A percentile compares a stretch with the other conserved stretches of the same genome.
These are phyloP conservation scores for Intellagama lesueurii DNA, from an alignment of 2,797 vertebrate genomes.

Conservation along the genomic window DNA sequence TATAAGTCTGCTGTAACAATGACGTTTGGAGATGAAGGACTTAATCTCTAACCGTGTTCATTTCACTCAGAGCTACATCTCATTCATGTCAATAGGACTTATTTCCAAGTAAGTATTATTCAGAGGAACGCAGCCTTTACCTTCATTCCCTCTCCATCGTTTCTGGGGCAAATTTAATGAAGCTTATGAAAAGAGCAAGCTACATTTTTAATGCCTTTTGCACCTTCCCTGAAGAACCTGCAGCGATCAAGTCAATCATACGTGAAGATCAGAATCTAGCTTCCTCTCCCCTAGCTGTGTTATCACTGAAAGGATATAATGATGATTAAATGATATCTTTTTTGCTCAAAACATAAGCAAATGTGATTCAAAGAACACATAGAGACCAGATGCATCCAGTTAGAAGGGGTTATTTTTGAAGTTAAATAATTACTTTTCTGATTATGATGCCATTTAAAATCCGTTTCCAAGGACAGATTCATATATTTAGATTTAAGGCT, in stretches of 20 bases:
- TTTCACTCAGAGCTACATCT: background rate
- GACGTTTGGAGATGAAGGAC: background rate
- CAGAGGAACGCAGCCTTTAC: constrained; percentile 13
- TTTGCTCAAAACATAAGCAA: constrained; percentile 55
- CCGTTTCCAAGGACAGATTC: constrained; percentile 43
- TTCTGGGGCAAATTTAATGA: background rate
- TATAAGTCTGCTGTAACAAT: background rate
- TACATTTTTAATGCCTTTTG: constrained; percentile 27
- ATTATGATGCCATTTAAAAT: constrained; percentile 62
- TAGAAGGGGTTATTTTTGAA: constrained; percentile 57
- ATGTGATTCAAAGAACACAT: constrained; percentile 52
- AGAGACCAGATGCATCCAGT: constrained; percentile 55
- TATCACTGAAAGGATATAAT: constrained; percentile 24
- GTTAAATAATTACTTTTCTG: constrained; percentile 63
- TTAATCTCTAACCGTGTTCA: background rate
- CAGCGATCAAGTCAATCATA: constrained; percentile 33
- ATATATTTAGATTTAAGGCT: constrained; percentile 55
- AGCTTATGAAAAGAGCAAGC: background rate
- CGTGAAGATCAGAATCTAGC: constrained; percentile 26
- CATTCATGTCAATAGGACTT: background rate
- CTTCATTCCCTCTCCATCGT: constrained; percentile 15
- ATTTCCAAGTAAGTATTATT: constrained; percentile 36
- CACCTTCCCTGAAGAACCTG: background rate
- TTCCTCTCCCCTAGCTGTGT: constrained; percentile 33
- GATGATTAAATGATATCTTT: constrained; percentile 47